Percentiles rank a stretch among this genome's conserved stretches.
These are phyloP conservation scores for Scolopax rusticola DNA, from an alignment of 2,797 vertebrate species.

Conservation along the genomic window DNA sequence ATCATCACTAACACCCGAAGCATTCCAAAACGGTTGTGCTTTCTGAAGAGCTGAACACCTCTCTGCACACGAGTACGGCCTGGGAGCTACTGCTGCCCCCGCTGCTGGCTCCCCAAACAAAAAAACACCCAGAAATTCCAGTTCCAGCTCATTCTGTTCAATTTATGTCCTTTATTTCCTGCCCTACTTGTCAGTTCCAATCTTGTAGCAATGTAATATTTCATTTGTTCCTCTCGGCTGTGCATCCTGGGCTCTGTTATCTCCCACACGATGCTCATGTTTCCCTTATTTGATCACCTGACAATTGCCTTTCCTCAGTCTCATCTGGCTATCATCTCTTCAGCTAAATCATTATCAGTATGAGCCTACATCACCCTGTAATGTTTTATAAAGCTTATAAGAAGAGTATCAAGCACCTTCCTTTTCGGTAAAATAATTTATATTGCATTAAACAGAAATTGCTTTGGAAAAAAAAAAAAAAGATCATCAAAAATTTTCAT, in stretches of 20 bases:
- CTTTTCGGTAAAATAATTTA: neutral
- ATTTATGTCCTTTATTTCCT: neutral
- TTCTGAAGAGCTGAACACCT: neutral
- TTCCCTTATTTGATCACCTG: neutral
- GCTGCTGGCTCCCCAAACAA: neutral
- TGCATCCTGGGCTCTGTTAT: neutral
- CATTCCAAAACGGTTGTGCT: neutral
- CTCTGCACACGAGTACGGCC: accelerated
- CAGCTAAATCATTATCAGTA: neutral
- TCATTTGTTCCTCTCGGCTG: neutral
- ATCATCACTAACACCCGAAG: neutral
- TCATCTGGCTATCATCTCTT: neutral
- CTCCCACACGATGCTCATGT: neutral
- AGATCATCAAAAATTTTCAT: neutral
- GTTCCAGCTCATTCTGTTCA: neutral
- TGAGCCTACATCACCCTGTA: neutral
- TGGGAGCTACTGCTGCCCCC: neutral
- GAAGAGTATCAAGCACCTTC: neutral
- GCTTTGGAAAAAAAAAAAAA: neutral
- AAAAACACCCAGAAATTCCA: neutral
- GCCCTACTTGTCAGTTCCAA: neutral
- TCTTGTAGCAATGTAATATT: neutral
- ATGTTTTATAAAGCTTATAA: neutral
- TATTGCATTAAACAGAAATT: neutral
- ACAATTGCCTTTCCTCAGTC: neutral